Base-by-base conservation (phyloP, 1,140 invertebrate species). In the Temnothorax curvispinosus region DNA sequence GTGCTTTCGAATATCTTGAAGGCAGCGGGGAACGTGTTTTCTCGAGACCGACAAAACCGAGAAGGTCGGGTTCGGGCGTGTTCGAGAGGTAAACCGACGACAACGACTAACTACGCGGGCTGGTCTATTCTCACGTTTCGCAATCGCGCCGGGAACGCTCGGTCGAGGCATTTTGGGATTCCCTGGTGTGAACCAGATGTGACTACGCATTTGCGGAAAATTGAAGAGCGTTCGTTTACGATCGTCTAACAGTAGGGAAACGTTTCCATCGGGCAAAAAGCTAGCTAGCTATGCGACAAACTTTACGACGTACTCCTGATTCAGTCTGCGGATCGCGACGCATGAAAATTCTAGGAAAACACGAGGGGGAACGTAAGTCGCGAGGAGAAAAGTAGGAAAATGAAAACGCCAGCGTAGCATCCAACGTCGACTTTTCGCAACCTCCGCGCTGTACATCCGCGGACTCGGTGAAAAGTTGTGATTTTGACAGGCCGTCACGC, bases 1-100 rank as follows among this genome's bases (percentile, higher is more conserved):
- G 67, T 82, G 67, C 80, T 82, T 74, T 75, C 69, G 80, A 84
- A 84, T 62, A 47, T 84, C 80, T 81, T 38, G 13, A 60, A 47
- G 54, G 27, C 41, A 60, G 27, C 27, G 32, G 44, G 9, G 54
- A 84, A 62, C 41, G 41, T 74, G 80, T 84, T 84, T 27, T 62
- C 41, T 75, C 62, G 41, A n/a, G 38, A 4, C n/a, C 77, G 64
- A 75, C 67, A 56, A 84, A 47, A 60, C 21, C 64, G 78, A 71
- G 78, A 71, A 58, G 65, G 35, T 27, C 41, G 21, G n/a, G 18
- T 18, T 27, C 41, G 27, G 58, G 54, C 54, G 74, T 80, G 60
- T 41, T 71, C 47, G 78, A 56, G 64, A 81, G 65, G 52, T 58
- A 56, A 56, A 71, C 18, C 52, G 27, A 56, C 35, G 64, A 78